These are phyloP conservation scores for Typhlichthys eigenmanni DNA, from an alignment of 2,797 vertebrate genomes.

Conservation along the genomic window DNA sequence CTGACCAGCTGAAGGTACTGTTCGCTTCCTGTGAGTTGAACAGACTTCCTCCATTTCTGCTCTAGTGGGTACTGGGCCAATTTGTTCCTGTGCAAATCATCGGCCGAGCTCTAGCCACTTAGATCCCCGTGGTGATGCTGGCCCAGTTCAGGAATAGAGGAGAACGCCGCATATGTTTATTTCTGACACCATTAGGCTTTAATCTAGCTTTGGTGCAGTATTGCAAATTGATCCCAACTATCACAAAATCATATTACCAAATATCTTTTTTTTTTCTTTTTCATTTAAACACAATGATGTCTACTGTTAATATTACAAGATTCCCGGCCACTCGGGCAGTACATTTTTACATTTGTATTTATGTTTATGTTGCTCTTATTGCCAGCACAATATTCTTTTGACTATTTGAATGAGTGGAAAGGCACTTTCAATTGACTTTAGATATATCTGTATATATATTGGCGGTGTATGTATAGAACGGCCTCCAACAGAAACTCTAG, in stretches of 20 bases:
- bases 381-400: slow-evolving; percentile 21
- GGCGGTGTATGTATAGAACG: slow-evolving; percentile 44
- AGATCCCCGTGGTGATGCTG: slow-evolving; percentile 43
- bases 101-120: slow-evolving; percentile 37
- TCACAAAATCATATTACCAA: slow-evolving; percentile 9
- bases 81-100: slow-evolving; percentile 27
- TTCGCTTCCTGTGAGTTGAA: slow-evolving; percentile 86
- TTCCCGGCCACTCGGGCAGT: background rate
- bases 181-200: slow-evolving; percentile 42
- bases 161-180: slow-evolving; percentile 64
- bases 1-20: slow-evolving; percentile 88
- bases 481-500: slow-evolving; percentile 64
- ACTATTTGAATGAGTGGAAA: slow-evolving; percentile 21
- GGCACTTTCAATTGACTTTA: slow-evolving; percentile 37
- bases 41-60: slow-evolving; percentile 83
- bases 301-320: slow-evolving; percentile 19
- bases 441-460: slow-evolving; percentile 38
- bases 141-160: slow-evolving; percentile 63
- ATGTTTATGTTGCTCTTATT: slow-evolving; percentile 33
- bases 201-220: slow-evolving; percentile 13
- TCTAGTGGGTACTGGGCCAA: slow-evolving; percentile 83
- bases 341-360: slow-evolving; percentile 22
- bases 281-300: slow-evolving; percentile 16
- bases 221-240: slow-evolving; percentile 9
- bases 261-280: slow-evolving; percentile 29